phyloP scores from a whole-genome alignment of 2,797 vertebrate species.

The Orientallactaga sibirica region DNA sequence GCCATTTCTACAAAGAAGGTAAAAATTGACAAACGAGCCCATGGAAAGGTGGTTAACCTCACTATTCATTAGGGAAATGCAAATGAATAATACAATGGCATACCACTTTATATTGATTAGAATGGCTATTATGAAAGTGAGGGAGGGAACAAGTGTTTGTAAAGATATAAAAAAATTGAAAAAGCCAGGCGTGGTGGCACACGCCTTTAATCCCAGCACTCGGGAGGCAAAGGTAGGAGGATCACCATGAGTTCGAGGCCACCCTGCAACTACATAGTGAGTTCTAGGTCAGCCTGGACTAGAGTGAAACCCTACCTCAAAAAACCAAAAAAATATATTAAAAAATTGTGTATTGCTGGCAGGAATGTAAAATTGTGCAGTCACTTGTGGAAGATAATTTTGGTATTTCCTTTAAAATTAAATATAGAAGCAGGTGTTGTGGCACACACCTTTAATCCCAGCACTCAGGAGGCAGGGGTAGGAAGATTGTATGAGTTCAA shows the following conservation, averaged over 20 bases:
- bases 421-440: not conserved
- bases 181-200: no score
- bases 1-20: constrained; percentile 7
- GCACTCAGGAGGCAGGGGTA: no score
- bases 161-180: not conserved
- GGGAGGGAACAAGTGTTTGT: not conserved
- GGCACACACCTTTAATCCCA: no score
- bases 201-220: no score
- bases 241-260: no score
- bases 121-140: not conserved
- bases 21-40: not conserved
- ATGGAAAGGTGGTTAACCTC: not conserved
- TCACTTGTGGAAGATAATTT: not conserved
- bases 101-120: not conserved
- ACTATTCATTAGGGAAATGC: not conserved
- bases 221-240: no score
- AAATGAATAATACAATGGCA: constrained; percentile 19
- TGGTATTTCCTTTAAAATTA: constrained; percentile 5
- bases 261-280: no score
- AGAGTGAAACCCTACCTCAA: no score
- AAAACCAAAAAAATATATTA: no score
- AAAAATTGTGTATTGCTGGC: not conserved
- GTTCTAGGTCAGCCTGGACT: no score
- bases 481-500: no score
- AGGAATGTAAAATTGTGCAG: not conserved